A percentile compares a stretch with the other conserved stretches of the same genome.
phyloP scores from a whole-genome alignment of 2,797 vertebrate species.

The Fistularia tabacaria region DNA sequence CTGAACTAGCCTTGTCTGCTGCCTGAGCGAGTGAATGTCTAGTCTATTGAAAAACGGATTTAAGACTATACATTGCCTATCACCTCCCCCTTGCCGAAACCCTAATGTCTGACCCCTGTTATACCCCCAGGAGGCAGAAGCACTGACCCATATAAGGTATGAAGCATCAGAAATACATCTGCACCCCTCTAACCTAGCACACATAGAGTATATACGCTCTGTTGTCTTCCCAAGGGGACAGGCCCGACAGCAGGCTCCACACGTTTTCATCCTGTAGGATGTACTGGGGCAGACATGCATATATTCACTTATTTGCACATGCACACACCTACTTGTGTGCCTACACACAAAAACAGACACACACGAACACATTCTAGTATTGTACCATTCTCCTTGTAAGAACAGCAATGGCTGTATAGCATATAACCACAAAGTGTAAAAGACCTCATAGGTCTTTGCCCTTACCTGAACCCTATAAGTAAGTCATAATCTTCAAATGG shows the following conservation, averaged over 20 bases:
- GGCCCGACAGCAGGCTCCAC: constrained; percentile 38
- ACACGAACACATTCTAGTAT: no score
- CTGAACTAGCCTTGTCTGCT: constrained; percentile 11
- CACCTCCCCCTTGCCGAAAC: constrained; percentile 7
- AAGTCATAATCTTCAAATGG: no score
- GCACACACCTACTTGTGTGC: constrained; percentile 7
- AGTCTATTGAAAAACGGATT: constrained; percentile 24
- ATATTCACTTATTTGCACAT: constrained; percentile 36
- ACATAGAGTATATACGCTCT: constrained; percentile 7
- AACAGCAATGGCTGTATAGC: no score
- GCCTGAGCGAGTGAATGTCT: constrained; percentile 8
- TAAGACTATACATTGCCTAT: constrained; percentile 23
- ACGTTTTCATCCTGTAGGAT: constrained; percentile 59
- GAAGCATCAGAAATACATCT: constrained; percentile 62
- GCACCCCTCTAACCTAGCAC: constrained; percentile 49
- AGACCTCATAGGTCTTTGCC: no score
- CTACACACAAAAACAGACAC: neutral
- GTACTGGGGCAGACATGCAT: constrained; percentile 28
- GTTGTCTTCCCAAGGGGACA: constrained; percentile 31
- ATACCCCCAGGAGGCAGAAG: constrained; percentile 34
- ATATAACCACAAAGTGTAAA: no score
- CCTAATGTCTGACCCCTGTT: constrained; percentile 32
- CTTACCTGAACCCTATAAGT: no score
- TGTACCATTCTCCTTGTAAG: no score
- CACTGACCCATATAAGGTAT: constrained; percentile 64